Conservation (phyloP, 1,140 invertebrate genomes). For the Drosophila orena region DNA sequence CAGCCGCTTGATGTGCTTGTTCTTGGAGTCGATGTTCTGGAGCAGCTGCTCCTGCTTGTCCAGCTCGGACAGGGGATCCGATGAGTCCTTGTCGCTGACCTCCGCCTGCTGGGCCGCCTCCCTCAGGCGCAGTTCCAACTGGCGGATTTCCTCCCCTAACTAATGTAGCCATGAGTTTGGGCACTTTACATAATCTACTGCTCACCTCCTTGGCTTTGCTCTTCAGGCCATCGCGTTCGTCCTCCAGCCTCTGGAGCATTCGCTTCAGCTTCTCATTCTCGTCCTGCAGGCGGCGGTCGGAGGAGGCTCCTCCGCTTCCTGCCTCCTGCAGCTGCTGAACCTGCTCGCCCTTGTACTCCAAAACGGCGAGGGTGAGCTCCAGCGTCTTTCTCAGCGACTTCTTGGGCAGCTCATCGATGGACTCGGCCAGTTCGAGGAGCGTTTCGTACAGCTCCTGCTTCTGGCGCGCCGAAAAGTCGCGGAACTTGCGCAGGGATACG, state of each 20-base stretch:
- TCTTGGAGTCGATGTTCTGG: slow-evolving; percentile 80
- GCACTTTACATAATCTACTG: background rate
- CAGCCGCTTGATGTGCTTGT: slow-evolving; percentile 84
- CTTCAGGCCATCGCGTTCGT: slow-evolving; percentile 60
- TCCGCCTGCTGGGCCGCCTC: slow-evolving; percentile 69
- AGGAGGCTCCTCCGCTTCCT: background rate
- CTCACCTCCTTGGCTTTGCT: slow-evolving; percentile 66
- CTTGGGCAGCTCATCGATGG: slow-evolving; percentile 73
- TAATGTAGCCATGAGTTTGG: background rate
- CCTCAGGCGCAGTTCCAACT: slow-evolving; percentile 66
- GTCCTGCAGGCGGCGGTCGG: slow-evolving; percentile 62
- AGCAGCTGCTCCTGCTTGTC: slow-evolving; percentile 82
- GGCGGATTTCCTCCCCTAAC: slow-evolving; percentile 69
- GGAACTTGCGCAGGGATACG: slow-evolving; percentile 78
- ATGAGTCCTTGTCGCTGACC: slow-evolving; percentile 80
- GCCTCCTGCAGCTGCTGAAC: slow-evolving; percentile 37
- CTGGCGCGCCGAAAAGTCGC: slow-evolving; percentile 68
- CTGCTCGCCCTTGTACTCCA: slow-evolving; percentile 78
- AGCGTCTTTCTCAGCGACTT: slow-evolving; percentile 76
- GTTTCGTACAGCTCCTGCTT: slow-evolving; percentile 82
- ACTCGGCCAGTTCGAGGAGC: slow-evolving; percentile 60
- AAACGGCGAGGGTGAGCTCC: slow-evolving; percentile 69
- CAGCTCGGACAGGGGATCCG: slow-evolving; percentile 80
- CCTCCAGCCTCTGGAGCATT: slow-evolving; percentile 75
- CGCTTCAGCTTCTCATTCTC: slow-evolving; percentile 80